A percentile compares a stretch with the other conserved stretches of the same genome.
phyloP scores from a whole-genome alignment of 2,888 invertebrate species.

The Drosophila kanekoi region DNA sequence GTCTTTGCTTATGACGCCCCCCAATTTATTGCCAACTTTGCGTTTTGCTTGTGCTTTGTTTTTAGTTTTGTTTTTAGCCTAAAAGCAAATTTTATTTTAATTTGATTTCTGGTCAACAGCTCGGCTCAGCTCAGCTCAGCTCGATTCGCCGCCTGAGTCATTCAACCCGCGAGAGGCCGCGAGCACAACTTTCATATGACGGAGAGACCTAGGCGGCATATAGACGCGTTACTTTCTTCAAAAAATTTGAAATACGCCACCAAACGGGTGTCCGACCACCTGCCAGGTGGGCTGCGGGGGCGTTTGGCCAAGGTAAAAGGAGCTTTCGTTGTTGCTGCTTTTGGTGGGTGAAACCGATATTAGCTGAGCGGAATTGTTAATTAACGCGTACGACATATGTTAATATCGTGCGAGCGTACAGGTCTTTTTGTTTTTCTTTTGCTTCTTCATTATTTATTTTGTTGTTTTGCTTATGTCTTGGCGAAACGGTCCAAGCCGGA shows the following conservation, averaged over 20 bases:
- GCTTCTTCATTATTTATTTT: neutral
- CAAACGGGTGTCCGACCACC: slow-evolving; percentile 31
- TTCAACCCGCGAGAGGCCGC: slow-evolving; percentile 59
- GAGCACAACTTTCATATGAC: slow-evolving; percentile 61
- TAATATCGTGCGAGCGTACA: slow-evolving; percentile 49
- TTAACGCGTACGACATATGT: slow-evolving; percentile 73
- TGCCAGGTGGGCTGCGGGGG: slow-evolving; percentile 13
- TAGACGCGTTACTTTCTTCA: slow-evolving; percentile 62
- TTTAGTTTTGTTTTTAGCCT: slow-evolving; percentile 27
- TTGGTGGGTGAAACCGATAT: slow-evolving; percentile 82
- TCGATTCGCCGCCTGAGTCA: slow-evolving; percentile 69
- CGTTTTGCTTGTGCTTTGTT: neutral
- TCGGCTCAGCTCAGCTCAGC: slow-evolving; percentile 12
- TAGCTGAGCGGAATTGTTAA: slow-evolving; percentile 83
- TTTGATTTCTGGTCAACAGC: slow-evolving; percentile 61
- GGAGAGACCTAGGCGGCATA: slow-evolving; percentile 5
- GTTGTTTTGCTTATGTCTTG: slow-evolving; percentile 4
- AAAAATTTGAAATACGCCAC: slow-evolving; percentile 65
- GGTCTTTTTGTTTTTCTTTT: slow-evolving; percentile 8
- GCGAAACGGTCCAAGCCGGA: slow-evolving; percentile 48
- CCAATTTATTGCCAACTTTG: slow-evolving; percentile 51
- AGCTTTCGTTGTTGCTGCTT: slow-evolving; percentile 59
- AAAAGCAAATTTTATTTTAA: slow-evolving; percentile 56
- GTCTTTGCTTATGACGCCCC: slow-evolving; percentile 7
- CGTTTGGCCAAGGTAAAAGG: slow-evolving; percentile 56